Percentiles rank a stretch among this genome's conserved stretches.
phyloP scores from a whole-genome alignment of 2,888 invertebrate species.

The Pasiphila rectangulata region DNA sequence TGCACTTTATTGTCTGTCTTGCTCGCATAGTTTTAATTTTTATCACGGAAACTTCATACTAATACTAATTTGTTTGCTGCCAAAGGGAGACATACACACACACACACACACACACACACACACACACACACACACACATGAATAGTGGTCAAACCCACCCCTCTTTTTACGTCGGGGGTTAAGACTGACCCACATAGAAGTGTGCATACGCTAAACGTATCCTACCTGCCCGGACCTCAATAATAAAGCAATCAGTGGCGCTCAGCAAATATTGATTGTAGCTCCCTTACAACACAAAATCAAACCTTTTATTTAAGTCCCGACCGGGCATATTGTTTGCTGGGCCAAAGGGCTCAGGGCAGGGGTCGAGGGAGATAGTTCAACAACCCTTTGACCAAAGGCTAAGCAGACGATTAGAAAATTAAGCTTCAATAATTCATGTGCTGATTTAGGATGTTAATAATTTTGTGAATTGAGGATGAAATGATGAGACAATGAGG shows the following conservation, averaged over 20 bases:
- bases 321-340: constrained; percentile 58
- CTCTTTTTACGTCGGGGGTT: no score
- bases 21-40: not conserved
- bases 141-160: not conserved
- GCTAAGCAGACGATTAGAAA: constrained; percentile 56
- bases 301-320: constrained; percentile 81
- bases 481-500: no score
- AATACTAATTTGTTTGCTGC: no score
- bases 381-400: constrained; percentile 78
- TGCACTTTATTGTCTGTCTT: constrained; percentile 15
- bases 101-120: no score
- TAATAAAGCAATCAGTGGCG: constrained; percentile 71
- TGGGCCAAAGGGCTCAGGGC: constrained; percentile 31
- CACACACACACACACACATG: no score
- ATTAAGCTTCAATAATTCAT: constrained; percentile 40
- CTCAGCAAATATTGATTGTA: constrained; percentile 71
- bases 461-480: constrained; percentile 6
- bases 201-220: not conserved
- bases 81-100: no score
- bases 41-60: no score
- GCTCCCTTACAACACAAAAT: constrained; percentile 78
- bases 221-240: constrained; percentile 23
- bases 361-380: constrained; percentile 63
- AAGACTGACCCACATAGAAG: no score
- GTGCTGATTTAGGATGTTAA: constrained; percentile 20